A percentile compares a stretch with the other conserved stretches of the same genome.
Evolutionary conservation across 2,888 invertebrate species (phyloP).

Genomic region (Pterostichus niger): DNA sequence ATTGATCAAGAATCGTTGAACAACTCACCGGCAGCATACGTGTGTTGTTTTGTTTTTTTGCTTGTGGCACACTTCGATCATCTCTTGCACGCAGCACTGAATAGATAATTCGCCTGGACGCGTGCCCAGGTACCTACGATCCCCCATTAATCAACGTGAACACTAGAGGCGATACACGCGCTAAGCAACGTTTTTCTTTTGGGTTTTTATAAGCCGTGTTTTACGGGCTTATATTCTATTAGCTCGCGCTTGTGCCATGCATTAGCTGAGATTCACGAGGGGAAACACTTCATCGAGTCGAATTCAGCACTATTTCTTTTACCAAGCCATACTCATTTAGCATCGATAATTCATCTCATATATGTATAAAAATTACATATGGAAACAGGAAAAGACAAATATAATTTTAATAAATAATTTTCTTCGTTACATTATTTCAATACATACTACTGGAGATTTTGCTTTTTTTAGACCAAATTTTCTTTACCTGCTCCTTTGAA

Average conservation of each 20-base stretch:
- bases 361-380: too few relatives aligned
- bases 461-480: too few relatives aligned
- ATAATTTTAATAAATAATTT: too few relatives aligned
- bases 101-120: slow-evolving; percentile 63
- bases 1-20: slow-evolving; percentile 6
- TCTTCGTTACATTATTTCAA: too few relatives aligned
- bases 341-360: too few relatives aligned
- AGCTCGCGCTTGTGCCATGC: slow-evolving; percentile 13
- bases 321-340: too few relatives aligned
- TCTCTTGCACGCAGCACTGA: slow-evolving; percentile 51
- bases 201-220: slow-evolving; percentile 53
- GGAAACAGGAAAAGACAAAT: too few relatives aligned
- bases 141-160: slow-evolving; percentile 61
- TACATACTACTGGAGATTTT: too few relatives aligned
- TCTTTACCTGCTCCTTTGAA: too few relatives aligned
- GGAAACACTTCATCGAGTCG: not conserved
- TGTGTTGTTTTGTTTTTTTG: slow-evolving; percentile 59
- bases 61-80: slow-evolving; percentile 58
- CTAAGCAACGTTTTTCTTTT: slow-evolving; percentile 32
- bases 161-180: slow-evolving; percentile 60
- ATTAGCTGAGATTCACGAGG: slow-evolving; percentile 11
- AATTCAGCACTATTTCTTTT: too few relatives aligned
- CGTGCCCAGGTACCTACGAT: slow-evolving; percentile 57
- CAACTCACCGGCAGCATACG: slow-evolving; percentile 10
- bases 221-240: slow-evolving; percentile 44